Base-by-base conservation (phyloP, 2,113 vertebrate genomes). In the Antennarius striatus region DNA sequence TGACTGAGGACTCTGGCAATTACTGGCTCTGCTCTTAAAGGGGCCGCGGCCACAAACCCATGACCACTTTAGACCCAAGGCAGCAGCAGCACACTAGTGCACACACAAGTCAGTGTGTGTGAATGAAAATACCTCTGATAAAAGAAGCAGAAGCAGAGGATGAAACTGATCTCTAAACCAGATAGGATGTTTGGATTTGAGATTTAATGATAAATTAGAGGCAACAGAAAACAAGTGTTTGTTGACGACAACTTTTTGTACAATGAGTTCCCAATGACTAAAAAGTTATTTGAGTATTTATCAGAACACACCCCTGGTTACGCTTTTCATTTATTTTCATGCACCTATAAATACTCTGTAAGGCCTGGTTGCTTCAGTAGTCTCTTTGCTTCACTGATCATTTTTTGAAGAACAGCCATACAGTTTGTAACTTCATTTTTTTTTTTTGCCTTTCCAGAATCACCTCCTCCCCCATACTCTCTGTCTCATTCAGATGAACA, bases 381-480 rank as follows among this genome's bases (percentile, higher is more conserved):
- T 22, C 2, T 22, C 22, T 22, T 22, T 22, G 22, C 22, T 22
- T 22, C 22, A 22, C 22, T 22, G 22, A 22, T 22, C 22, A 22
- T 42, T 42, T 42, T 42, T 10, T 42, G 6, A 42, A 42, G 50
- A 28, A 17, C 17, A 2, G 39, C 42, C 36, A 47, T 4, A 1
- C 36, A 49, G 54, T 8, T 53, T 70, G 71, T 67, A 62, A 74
- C 28, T 46, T 50, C 16, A 55, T 17, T 22, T 51, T 56, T 74
- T 62, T 16, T 10, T 52, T 14, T 70, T 83, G 57, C 69, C 3
- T 80, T 92, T 73, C 57, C 92, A 98, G 97, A 99, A 81, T 98
- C 96, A 48, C 96, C 97, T 45, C 97, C 97, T 59, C 97, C 96
- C 77, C 96, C 97, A 22, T 99, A 98, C 75, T 97, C 95, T 73